Conservation (phyloP, 1,140 invertebrate species). For the Spodoptera frugiperda region DNA sequence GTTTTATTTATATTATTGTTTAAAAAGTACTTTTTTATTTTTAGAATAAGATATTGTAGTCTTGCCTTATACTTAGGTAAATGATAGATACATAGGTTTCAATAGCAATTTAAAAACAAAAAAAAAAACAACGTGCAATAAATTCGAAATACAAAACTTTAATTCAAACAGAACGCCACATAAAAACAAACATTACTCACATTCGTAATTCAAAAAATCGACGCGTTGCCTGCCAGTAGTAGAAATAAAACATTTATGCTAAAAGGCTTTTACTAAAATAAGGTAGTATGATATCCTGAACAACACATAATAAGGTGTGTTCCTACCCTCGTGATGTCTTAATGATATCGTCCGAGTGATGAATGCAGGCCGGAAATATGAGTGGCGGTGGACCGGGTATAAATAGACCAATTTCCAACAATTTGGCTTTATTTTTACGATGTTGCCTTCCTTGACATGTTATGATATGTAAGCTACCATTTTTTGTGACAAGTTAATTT, state of each 20-base stretch:
- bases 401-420: conserved; percentile 48
- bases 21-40: too few relatives aligned
- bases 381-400: conserved; percentile 38
- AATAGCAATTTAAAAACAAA: too few relatives aligned
- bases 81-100: too few relatives aligned
- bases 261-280: conserved; percentile 61
- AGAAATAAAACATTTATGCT: conserved; percentile 23
- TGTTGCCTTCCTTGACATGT: not conserved
- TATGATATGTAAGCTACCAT: not conserved
- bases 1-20: too few relatives aligned
- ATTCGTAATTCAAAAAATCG: not conserved
- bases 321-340: conserved; percentile 71
- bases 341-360: conserved; percentile 75
- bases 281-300: conserved; percentile 69
- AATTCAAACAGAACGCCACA: too few relatives aligned
- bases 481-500: not conserved
- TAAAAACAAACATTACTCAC: not conserved
- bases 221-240: not conserved
- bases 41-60: too few relatives aligned
- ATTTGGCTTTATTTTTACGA: conserved; percentile 15
- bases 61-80: too few relatives aligned
- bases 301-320: conserved; percentile 69
- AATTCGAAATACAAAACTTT: too few relatives aligned
- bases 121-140: too few relatives aligned
- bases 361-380: conserved; percentile 72